phyloP scores from a whole-genome alignment of 2,113 vertebrate species.

The Sapajus apella region DNA sequence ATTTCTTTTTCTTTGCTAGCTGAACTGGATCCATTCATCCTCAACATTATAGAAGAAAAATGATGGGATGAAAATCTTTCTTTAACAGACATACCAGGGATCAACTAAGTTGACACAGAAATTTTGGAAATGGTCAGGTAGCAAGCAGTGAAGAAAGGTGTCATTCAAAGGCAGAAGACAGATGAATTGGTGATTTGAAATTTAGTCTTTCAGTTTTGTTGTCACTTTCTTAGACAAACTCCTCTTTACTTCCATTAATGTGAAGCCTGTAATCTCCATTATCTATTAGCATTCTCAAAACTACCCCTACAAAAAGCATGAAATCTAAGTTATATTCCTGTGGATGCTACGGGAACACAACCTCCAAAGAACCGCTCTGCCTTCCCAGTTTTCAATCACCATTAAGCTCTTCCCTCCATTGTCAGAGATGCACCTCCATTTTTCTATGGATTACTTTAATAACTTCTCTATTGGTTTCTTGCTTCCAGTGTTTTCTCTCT shows the following conservation, averaged over 20 bases:
- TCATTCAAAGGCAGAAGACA: background rate
- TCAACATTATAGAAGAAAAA: background rate
- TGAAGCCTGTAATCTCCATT: background rate
- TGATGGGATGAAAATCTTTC: background rate
- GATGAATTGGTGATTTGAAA: background rate
- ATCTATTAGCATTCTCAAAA: background rate
- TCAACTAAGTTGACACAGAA: background rate
- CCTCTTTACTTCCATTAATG: background rate
- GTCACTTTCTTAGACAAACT: background rate
- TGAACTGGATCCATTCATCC: background rate
- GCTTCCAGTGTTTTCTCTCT: background rate
- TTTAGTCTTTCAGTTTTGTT: background rate
- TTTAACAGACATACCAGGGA: background rate
- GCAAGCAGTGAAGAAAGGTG: background rate
- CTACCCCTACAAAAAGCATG: background rate
- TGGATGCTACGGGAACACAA: background rate
- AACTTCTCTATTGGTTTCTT: background rate
- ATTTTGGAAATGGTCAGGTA: background rate
- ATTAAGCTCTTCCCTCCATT: background rate
- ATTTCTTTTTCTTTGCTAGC: background rate
- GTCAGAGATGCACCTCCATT: background rate
- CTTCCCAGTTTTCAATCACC: background rate
- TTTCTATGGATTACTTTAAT: background rate
- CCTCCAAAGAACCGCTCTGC: background rate
- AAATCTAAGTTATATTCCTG: background rate